These are phyloP conservation scores for Littorina saxatilis DNA, from an alignment of 1,140 invertebrate species.

Conservation along the genomic window DNA sequence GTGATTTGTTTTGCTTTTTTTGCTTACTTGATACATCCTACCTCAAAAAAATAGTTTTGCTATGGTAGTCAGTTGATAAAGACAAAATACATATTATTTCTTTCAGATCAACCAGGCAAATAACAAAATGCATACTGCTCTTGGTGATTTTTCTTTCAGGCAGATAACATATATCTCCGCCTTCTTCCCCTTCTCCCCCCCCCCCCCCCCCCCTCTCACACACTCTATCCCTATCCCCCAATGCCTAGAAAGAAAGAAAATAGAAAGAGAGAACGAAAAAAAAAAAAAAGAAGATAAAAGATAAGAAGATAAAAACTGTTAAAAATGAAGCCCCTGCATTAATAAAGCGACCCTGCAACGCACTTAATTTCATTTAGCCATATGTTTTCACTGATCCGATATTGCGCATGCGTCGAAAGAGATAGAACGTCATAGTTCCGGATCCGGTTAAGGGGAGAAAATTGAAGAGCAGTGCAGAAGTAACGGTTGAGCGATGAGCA, in stretches of 20 bases:
- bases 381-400: not conserved
- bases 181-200: not conserved
- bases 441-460: not conserved
- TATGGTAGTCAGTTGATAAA: no score
- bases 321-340: not conserved
- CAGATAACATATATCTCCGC: not conserved
- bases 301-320: not conserved
- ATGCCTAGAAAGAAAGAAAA: not conserved
- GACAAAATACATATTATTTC: no score
- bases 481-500: no score
- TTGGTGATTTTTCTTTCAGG: no score
- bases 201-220: not conserved
- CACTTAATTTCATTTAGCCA: not conserved
- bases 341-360: not conserved
- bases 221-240: not conserved
- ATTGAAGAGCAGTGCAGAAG: not conserved
- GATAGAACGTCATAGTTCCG: no score
- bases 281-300: not conserved
- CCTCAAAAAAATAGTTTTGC: no score
- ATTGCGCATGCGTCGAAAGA: not conserved
- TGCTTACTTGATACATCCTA: no score
- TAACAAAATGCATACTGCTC: no score
- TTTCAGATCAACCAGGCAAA: no score
- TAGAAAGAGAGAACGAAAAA: not conserved
- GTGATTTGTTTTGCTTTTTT: no score